Evolutionary conservation across 2,888 invertebrate species (phyloP), one percentile per base, ranked within the genome.

Genomic region (Frankliniella fusca): DNA sequence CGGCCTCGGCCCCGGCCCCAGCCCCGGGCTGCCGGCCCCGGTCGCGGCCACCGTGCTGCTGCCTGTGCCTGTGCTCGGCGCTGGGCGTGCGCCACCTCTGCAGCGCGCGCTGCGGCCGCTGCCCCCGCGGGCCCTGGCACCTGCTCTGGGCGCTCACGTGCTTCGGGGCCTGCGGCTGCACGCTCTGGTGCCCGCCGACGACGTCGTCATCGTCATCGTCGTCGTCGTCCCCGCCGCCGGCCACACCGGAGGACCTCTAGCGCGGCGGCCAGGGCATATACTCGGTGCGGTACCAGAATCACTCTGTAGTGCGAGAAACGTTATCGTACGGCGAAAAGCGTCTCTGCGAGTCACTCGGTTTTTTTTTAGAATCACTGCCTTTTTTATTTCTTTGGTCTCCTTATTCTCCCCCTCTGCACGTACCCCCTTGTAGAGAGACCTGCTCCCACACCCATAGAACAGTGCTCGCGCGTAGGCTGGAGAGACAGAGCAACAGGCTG

Each of bases 61-160:
- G 70, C 70, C 27, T 76, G 70, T 76, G 70, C 27, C 70, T 76
- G 27, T 76, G 70, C 70, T 27, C 70, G 23, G 70, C 27, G 70
- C 70, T 76, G 11, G 70, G 70, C 27, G 70, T 76, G 23, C 70
- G 27, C 70, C 23, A 76, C 70, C 70, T 76, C 27, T 76, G 70
- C 70, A 27, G 70, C 70, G 70, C 27, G 23, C 61, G n/a, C 61
- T 18, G 61, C 61, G 61, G 61, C 61, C 70, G 23, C 23, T 12
- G 70, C 23, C 70, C 70, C 70, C 70, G 70, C 3, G 70, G 70
- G 11, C 70, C 70, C 70, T 76, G 70, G 70, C 70, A 27, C 27
- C 70, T 76, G 23, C 23, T 76, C 8, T 76, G 70, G 70, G 70
- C 27, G 70, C 70, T 76, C 3, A 76, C 70, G 23, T 76, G 70